Conservation (phyloP, 53 echinoderm and acorn worm genomes). For the Echinarachnius parma region DNA sequence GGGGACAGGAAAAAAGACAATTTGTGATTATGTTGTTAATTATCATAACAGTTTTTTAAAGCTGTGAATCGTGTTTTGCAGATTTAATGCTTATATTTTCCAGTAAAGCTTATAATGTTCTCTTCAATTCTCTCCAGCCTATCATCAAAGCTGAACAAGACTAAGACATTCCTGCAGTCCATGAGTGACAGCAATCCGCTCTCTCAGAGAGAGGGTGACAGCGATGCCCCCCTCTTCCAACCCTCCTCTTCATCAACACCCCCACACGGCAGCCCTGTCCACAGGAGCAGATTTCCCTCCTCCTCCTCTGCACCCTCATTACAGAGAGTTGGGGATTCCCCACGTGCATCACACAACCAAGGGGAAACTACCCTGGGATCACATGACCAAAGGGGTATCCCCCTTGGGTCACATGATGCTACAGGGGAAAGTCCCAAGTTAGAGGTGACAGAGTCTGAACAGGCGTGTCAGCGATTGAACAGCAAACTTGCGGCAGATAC, state of each 20-base stretch:
- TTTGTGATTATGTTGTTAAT: too few relatives aligned
- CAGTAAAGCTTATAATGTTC: too few relatives aligned
- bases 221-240: not conserved
- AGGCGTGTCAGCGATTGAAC: too few relatives aligned
- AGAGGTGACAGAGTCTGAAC: too few relatives aligned
- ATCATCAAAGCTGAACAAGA: constrained; percentile 22
- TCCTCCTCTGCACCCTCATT: too few relatives aligned
- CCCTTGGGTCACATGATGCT: not conserved
- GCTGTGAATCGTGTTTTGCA: too few relatives aligned
- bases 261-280: not conserved
- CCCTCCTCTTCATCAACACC: too few relatives aligned
- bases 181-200: constrained; percentile 46
- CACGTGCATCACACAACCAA: not conserved
- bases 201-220: constrained; percentile 24
- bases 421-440: not conserved
- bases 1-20: too few relatives aligned
- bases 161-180: constrained; percentile 45
- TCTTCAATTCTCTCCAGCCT: constrained; percentile 29
- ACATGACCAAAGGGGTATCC: constrained; percentile 1
- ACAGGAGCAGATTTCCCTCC: not conserved
- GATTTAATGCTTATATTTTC: too few relatives aligned
- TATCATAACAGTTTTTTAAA: too few relatives aligned
- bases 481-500: too few relatives aligned
- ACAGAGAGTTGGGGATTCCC: not conserved
- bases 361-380: not conserved